These are phyloP conservation scores for Sciurus vulgaris DNA, from an alignment of 2,797 vertebrate species.

Conservation along the genomic window DNA sequence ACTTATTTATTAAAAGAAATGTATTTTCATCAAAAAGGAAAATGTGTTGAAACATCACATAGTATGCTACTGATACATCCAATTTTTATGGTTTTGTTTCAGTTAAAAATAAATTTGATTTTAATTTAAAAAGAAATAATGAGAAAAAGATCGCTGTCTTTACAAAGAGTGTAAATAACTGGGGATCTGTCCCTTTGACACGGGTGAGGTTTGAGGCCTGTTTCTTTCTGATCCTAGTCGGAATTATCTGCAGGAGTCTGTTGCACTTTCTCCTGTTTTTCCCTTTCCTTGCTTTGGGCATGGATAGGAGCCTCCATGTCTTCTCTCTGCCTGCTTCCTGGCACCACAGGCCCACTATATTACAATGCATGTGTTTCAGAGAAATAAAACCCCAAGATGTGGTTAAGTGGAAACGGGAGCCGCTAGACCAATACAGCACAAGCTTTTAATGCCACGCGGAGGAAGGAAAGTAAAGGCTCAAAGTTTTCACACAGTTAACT, in stretches of 20 bases:
- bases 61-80: neutral
- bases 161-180: neutral
- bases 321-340: conserved; percentile 50
- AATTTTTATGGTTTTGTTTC: neutral
- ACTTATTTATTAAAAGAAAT: conserved; percentile 26
- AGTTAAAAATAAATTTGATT: neutral
- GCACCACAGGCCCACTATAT: conserved; percentile 53
- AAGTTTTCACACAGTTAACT: conserved; percentile 80
- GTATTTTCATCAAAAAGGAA: neutral
- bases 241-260: neutral
- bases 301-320: neutral
- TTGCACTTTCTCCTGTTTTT: neutral
- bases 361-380: conserved; percentile 44
- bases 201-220: neutral
- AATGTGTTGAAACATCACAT: neutral
- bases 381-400: conserved; percentile 70
- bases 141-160: neutral
- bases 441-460: conserved; percentile 49
- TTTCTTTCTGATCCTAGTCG: neutral
- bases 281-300: neutral
- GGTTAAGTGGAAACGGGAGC: conserved; percentile 33
- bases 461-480: conserved; percentile 65
- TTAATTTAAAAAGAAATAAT: neutral
- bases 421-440: neutral
- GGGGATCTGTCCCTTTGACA: neutral